Evolutionary conservation across 2,113 vertebrate species (phyloP).

Genomic region (Condylura cristata): DNA sequence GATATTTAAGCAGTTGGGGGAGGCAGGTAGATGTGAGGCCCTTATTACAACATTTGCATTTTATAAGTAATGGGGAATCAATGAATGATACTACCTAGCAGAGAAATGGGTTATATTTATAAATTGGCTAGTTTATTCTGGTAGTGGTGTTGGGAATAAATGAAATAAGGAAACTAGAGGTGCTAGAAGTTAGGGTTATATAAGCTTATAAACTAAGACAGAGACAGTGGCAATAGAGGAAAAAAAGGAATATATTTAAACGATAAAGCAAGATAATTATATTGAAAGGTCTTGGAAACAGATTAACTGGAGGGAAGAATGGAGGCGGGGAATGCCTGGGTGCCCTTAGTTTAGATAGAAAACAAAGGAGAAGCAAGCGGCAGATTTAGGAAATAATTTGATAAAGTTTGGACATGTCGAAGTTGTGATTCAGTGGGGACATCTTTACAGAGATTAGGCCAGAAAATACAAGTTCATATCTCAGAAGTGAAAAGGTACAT

Average conservation of each 20-base stretch:
- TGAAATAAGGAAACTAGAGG: conserved; percentile 2
- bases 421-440: not conserved
- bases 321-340: not conserved
- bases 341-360: not conserved
- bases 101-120: not conserved
- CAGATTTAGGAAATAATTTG: not conserved
- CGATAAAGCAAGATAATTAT: not conserved
- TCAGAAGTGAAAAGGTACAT: not conserved
- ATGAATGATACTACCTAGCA: not conserved
- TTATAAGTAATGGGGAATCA: not conserved
- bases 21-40: not conserved
- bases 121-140: not conserved
- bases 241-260: not conserved
- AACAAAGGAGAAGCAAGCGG: not conserved
- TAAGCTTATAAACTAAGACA: not conserved
- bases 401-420: not conserved
- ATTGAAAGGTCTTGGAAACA: not conserved
- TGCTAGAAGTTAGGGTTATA: conserved; percentile 21
- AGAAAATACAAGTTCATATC: not conserved
- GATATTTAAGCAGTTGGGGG: not conserved
- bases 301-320: not conserved
- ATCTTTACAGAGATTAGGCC: not conserved
- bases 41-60: conserved; percentile 33
- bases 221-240: not conserved
- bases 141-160: not conserved